Evolutionary conservation across 2,797 vertebrate species (phyloP), one percentile per base, ranked within the genome.

Genomic region (Anguilla megastoma): DNA sequence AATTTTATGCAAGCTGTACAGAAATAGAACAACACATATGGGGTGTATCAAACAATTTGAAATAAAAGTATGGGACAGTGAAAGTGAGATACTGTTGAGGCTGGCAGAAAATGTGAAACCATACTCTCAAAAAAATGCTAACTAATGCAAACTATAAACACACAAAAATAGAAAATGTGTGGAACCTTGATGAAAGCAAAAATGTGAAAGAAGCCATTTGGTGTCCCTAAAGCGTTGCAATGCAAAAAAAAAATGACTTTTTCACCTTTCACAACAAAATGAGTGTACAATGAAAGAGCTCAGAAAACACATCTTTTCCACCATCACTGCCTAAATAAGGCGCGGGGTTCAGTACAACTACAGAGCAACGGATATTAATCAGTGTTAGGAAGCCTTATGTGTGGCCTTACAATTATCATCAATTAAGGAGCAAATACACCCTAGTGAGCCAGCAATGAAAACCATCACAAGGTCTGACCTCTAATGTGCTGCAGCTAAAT

Each of bases 11-110:
- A 82, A 27, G 79, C 79, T 82, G 41, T 27, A n/a, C 18, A 82
- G 21, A 82, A 50, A 33, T 82, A 24, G 45, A n/a, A 82, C 41
- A 80, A 9, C 69, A 79, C 7, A 79, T 18, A 79, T 41, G 33
- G 41, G 45, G 24, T 82, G 45, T 9, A 21, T 82, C 18, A 48
- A 82, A 82, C 36, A 9, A 48, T 48, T 82, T 82, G 36, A 82
- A n/a, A 50, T 36, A 82, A 24, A 50, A 24, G 79, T 12, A 18
- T 21, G 30, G 74, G 79, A 50, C 79, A 82, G 5, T 24, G 45
- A 82, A 82, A 50, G 45, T n/a, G 79, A 82, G n/a, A 82, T 24
- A 50, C 36, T n/a, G 79, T 82, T 48, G 21, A 82, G 9, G 45
- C 36, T 12, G 45, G 41, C 45, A 82, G 24, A 82, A n/a, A 48